Conservation (phyloP, 2,797 vertebrate species). For the Melanotaenia boesemani region DNA sequence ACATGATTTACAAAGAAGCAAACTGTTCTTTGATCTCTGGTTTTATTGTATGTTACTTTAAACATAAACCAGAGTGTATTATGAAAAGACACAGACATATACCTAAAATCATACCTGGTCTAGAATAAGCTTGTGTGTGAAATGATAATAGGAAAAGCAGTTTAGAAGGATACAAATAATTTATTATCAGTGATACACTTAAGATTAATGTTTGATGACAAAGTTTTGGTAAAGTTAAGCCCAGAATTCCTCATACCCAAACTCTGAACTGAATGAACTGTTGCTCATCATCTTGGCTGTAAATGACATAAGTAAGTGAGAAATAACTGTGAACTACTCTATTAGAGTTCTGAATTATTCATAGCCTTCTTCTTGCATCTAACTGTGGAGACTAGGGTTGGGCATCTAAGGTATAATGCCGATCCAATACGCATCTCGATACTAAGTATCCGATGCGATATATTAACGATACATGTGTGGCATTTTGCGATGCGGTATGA, state of each 20-base stretch:
- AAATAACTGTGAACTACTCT: neutral
- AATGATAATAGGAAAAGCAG: neutral
- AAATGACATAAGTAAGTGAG: neutral
- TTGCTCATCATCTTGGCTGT: neutral
- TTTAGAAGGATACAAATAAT: neutral
- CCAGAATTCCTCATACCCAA: neutral
- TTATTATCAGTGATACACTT: neutral
- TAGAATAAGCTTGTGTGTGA: neutral
- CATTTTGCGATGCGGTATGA: too few relatives aligned
- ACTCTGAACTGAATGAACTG: neutral
- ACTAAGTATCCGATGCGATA: too few relatives aligned
- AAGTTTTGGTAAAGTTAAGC: neutral
- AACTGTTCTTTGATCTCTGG: conserved; percentile 1
- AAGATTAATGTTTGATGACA: neutral
- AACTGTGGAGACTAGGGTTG: neutral
- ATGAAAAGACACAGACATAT: conserved; percentile 4
- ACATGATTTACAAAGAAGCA: conserved; percentile 26
- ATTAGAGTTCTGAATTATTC: neutral
- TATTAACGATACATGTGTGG: too few relatives aligned
- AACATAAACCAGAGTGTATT: conserved; percentile 4
- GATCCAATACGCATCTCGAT: too few relatives aligned
- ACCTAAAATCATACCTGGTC: neutral
- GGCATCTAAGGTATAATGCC: too few relatives aligned
- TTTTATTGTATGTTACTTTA: conserved; percentile 29
- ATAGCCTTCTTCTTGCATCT: neutral